Evolutionary conservation across 2,888 invertebrate genomes (phyloP), one percentile per base, ranked within the genome.

Genomic region (Icerya purchasi): DNA sequence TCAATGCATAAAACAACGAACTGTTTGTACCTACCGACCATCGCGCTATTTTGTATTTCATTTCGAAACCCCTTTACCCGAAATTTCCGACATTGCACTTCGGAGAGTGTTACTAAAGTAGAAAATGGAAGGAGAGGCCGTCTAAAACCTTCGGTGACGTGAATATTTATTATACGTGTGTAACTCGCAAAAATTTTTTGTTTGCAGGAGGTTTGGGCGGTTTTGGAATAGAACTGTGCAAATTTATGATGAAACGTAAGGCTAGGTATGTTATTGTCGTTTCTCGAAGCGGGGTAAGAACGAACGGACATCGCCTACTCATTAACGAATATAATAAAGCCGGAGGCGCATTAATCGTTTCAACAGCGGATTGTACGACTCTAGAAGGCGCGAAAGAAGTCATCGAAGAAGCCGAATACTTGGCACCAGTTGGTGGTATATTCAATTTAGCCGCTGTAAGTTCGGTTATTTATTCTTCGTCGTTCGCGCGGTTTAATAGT

Each of bases 171-270:
- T n/a, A n/a, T n/a, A n/a, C 86, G 19, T 88, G 14, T 5, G 36
- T 36, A 36, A 36, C 5, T 36, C 14, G 14, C 14, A 36, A 36
- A 36, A 5, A 14, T 88, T 63, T 49, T 61, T 19, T 54, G n/a
- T n/a, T 36, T 36, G 5, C 36, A 36, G 36, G 36, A 8, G 36
- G 36, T 36, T 36, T 36, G 14, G 36, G 36, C 5, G 36, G 36
- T 36, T 36, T 36, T 14, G 36, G 36, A 8, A 36, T 36, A 14
- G 36, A 36, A 36, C 14, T 36, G 14, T 36, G 36, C 14, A 5
- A 14, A 14, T 36, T 36, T 14, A 14, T 36, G 8, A 8, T 14
- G 14, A 14, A 5, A 8, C 5, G 36, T 8, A 8, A 36, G 8
- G 36, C 36, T 36, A 36, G 36, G 14, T 8, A 36, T 36, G 14